Evolutionary conservation across 2,888 invertebrate species (phyloP).

Genomic region (Barypeithes pellucidus): DNA sequence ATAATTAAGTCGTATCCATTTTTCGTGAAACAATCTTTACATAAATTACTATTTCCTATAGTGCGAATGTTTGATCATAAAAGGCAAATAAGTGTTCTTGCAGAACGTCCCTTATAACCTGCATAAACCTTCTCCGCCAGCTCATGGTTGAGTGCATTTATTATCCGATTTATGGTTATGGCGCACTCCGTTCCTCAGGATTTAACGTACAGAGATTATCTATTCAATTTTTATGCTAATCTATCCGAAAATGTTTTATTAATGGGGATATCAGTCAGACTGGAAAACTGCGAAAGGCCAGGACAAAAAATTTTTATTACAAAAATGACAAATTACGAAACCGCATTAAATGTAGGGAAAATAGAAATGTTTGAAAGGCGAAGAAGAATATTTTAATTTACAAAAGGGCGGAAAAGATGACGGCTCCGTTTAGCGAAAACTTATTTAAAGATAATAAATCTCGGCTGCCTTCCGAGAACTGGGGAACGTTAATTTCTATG

Average conservation of each 20-base stretch:
- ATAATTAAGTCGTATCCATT: too few relatives aligned
- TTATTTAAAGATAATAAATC: too few relatives aligned
- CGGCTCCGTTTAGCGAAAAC: too few relatives aligned
- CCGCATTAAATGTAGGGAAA: neutral
- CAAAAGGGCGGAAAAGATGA: too few relatives aligned
- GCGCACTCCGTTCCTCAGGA: neutral
- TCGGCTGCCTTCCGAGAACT: too few relatives aligned
- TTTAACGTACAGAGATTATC: neutral
- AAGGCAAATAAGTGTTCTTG: too few relatives aligned
- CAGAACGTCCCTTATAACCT: neutral
- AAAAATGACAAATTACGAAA: neutral
- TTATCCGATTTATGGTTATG: neutral
- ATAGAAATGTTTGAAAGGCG: neutral
- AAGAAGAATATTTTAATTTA: too few relatives aligned
- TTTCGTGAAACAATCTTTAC: too few relatives aligned
- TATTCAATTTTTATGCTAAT: slow-evolving; percentile 4
- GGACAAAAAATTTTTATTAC: neutral
- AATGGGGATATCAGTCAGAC: neutral
- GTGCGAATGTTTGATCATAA: too few relatives aligned
- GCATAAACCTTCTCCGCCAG: neutral
- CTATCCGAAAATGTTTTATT: neutral
- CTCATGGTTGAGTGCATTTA: neutral
- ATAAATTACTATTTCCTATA: too few relatives aligned
- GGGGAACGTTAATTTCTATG: too few relatives aligned
- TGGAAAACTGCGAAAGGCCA: neutral